Evolutionary conservation across 2,888 invertebrate genomes (phyloP).

Genomic region (Cerastoderma edule): DNA sequence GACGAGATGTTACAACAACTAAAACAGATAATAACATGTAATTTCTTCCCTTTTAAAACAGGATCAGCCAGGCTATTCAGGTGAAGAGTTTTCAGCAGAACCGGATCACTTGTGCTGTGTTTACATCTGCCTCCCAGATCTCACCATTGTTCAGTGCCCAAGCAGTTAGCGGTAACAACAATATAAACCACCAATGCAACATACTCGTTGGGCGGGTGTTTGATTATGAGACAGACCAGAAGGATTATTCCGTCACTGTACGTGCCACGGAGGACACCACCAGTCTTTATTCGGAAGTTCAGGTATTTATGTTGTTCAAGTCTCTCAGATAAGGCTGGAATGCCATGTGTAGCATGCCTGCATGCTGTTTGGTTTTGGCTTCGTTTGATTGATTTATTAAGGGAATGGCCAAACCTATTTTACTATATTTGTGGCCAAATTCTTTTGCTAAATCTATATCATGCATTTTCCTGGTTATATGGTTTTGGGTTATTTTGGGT

Average conservation of each 20-base stretch:
- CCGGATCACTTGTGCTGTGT: constrained; percentile 29
- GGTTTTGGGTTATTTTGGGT: too few relatives aligned
- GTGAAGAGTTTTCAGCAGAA: constrained; percentile 50
- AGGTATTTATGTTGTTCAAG: constrained; percentile 11
- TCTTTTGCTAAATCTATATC: too few relatives aligned
- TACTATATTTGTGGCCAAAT: too few relatives aligned
- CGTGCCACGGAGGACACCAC: constrained; percentile 33
- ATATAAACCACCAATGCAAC: constrained; percentile 29
- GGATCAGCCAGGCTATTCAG: constrained; percentile 23
- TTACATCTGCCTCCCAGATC: constrained; percentile 1
- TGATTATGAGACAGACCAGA: constrained; percentile 49
- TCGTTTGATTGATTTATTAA: too few relatives aligned
- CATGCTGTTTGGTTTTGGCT: too few relatives aligned
- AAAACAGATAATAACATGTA: too few relatives aligned
- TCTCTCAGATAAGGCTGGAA: too few relatives aligned
- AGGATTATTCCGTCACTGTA: constrained; percentile 30
- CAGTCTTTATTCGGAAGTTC: constrained; percentile 11
- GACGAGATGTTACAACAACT: too few relatives aligned
- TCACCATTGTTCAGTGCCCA: constrained; percentile 21
- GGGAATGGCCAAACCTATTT: too few relatives aligned
- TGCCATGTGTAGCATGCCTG: too few relatives aligned
- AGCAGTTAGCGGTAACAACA: not conserved
- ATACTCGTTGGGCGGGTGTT: constrained; percentile 24
- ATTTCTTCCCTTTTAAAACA: constrained; percentile 32
- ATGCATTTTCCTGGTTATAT: too few relatives aligned